These are phyloP conservation scores for Kradibia gibbosae DNA, from an alignment of 1,140 invertebrate species.

Conservation along the genomic window DNA sequence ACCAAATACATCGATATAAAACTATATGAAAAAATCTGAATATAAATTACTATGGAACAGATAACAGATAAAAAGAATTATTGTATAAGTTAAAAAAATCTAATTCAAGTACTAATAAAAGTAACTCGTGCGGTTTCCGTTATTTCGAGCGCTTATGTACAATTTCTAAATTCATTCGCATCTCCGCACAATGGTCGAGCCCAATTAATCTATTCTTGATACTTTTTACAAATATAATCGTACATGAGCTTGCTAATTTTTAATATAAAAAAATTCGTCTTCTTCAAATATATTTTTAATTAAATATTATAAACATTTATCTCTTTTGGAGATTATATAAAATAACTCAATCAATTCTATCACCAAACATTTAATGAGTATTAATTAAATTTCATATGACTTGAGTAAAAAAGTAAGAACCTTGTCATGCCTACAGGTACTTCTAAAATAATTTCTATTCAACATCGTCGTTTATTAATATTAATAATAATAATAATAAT, in stretches of 20 bases:
- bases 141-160: constrained; percentile 38
- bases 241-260: constrained; percentile 10
- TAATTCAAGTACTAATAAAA: constrained; percentile 30
- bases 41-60: constrained; percentile 44
- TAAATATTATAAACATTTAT: constrained; percentile 13
- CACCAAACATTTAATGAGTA: constrained; percentile 46
- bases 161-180: constrained; percentile 41
- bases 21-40: constrained; percentile 39
- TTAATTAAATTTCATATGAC: constrained; percentile 30
- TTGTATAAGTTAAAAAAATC: constrained; percentile 6
- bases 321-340: constrained; percentile 6
- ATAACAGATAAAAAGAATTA: constrained; percentile 24
- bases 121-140: constrained; percentile 26
- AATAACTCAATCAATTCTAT: constrained; percentile 27
- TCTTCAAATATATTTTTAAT: not conserved
- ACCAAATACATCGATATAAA: constrained; percentile 31
- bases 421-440: constrained; percentile 39
- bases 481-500: not conserved
- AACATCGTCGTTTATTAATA: constrained; percentile 18
- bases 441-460: constrained; percentile 33
- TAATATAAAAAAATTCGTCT: constrained; percentile 3
- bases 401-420: constrained; percentile 45
- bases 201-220: constrained; percentile 35
- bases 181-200: constrained; percentile 37
- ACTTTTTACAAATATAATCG: constrained; percentile 26